Evolutionary conservation across 1,140 invertebrate species (phyloP).

Genomic region (Drosophila varians): DNA sequence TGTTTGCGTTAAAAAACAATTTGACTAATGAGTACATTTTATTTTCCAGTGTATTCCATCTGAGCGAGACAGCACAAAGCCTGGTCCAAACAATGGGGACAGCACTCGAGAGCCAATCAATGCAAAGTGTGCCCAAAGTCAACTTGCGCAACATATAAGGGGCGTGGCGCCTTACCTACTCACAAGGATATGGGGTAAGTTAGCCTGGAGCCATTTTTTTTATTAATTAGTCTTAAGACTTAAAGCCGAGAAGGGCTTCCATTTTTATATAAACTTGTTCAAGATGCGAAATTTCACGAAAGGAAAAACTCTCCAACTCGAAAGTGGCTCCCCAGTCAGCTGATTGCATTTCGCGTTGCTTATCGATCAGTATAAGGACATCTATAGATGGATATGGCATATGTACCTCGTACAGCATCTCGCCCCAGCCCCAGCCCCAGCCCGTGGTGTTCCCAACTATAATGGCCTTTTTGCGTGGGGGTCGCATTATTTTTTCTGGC

Average conservation of each 20-base stretch:
- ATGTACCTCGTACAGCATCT: not conserved
- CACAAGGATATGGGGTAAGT: not conserved
- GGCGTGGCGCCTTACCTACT: not conserved
- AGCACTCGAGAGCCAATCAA: constrained; percentile 65
- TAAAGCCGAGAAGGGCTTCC: not conserved
- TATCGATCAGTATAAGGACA: not conserved
- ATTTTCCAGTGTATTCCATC: not conserved
- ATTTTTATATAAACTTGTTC: no score
- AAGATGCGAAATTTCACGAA: no score
- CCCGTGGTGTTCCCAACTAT: not conserved
- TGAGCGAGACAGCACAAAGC: constrained; percentile 16
- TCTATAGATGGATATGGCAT: not conserved
- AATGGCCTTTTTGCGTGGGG: constrained; percentile 6
- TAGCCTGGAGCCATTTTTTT: constrained; percentile 21
- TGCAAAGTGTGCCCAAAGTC: constrained; percentile 45
- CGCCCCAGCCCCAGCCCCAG: not conserved
- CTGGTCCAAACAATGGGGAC: constrained; percentile 40
- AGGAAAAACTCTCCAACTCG: no score
- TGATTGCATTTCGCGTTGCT: not conserved
- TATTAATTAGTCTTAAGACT: constrained; percentile 18
- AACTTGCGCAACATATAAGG: constrained; percentile 17
- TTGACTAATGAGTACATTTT: no score
- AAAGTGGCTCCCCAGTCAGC: no score
- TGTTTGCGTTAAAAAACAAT: no score
- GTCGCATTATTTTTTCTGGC: constrained; percentile 22